These are phyloP conservation scores for Bombylius major DNA, from an alignment of 2,888 invertebrate species.

Conservation along the genomic window DNA sequence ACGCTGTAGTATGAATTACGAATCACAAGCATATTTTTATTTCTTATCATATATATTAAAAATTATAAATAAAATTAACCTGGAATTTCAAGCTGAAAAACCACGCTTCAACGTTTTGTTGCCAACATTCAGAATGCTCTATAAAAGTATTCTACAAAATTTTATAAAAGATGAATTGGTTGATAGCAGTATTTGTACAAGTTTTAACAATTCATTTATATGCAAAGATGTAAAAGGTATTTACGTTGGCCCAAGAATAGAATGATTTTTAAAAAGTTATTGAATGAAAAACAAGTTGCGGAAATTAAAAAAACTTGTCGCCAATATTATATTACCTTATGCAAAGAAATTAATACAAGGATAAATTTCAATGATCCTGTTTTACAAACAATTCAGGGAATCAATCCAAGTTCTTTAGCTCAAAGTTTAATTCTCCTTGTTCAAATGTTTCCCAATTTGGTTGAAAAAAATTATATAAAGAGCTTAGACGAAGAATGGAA, in stretches of 20 bases:
- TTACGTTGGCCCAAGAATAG: slow-evolving; percentile 6
- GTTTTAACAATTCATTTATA: background rate
- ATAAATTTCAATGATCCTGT: background rate
- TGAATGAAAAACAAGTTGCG: slow-evolving; percentile 1
- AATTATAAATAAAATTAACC: slow-evolving; percentile 5
- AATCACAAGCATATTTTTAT: background rate
- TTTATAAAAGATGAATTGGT: slow-evolving; percentile 3
- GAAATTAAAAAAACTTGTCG: background rate
- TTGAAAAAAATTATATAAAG: background rate
- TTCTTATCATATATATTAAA: slow-evolving; percentile 3
- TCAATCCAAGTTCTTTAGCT: background rate
- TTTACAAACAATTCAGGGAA: background rate
- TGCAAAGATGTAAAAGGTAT: background rate
- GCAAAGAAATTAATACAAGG: background rate
- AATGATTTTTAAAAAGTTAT: slow-evolving; percentile 1
- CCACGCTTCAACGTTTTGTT: slow-evolving; percentile 1
- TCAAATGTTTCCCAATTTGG: background rate
- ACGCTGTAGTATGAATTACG: too few species aligned
- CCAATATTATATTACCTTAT: background rate
- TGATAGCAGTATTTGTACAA: too few species aligned
- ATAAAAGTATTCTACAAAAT: slow-evolving; percentile 4
- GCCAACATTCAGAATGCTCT: background rate
- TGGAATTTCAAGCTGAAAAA: slow-evolving; percentile 4
- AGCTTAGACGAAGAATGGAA: background rate
- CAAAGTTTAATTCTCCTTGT: background rate